Evolutionary conservation across 2,113 vertebrate species (phyloP).

Genomic region (Vidua macroura): DNA sequence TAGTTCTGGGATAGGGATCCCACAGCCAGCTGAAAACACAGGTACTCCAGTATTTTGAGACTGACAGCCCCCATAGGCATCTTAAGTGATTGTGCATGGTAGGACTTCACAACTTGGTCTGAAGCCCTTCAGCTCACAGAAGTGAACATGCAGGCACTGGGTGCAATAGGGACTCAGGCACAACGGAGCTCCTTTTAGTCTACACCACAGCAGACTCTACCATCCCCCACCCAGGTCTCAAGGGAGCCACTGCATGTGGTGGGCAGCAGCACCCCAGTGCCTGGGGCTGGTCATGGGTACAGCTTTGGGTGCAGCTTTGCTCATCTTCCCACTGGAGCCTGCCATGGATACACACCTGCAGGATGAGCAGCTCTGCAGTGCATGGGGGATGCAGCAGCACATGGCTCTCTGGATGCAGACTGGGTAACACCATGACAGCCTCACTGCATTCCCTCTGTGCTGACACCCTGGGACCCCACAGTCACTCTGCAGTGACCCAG

Average conservation of each 20-base stretch:
- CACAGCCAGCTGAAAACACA: background rate
- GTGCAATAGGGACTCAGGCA: rapidly evolving
- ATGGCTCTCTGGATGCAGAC: background rate
- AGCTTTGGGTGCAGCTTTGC: background rate
- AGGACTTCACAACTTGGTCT: background rate
- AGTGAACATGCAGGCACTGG: background rate
- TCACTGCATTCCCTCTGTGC: background rate
- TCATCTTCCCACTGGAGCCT: background rate
- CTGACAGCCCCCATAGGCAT: background rate
- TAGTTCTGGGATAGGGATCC: background rate
- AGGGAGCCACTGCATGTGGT: background rate
- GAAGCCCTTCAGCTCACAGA: background rate
- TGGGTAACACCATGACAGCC: background rate
- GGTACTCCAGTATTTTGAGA: background rate
- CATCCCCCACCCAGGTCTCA: background rate
- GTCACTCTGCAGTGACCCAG: background rate
- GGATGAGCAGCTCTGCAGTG: background rate
- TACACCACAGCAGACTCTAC: background rate
- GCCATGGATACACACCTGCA: background rate
- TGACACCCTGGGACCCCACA: background rate
- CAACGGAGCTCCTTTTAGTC: background rate
- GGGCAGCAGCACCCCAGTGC: background rate
- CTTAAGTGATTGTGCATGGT: background rate
- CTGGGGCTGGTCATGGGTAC: background rate
- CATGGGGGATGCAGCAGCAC: background rate